Conservation (phyloP, 2,888 invertebrate species). For the Aphodius sticticus region DNA sequence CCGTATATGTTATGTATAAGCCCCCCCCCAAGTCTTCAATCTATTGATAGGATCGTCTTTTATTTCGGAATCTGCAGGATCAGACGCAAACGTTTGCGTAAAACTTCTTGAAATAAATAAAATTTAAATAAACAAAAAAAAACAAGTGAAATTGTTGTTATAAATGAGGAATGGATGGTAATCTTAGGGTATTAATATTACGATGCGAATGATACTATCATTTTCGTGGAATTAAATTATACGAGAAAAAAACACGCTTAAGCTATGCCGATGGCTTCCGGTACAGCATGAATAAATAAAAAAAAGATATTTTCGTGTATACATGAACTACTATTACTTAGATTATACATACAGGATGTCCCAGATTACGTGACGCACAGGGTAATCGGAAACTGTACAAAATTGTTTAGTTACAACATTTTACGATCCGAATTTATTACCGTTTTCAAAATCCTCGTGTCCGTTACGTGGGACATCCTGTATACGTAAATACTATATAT, state of each 20-base stretch:
- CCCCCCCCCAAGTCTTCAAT: no score
- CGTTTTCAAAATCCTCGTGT: background rate
- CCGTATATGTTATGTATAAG: no score
- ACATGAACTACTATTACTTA: background rate
- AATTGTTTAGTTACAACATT: no score
- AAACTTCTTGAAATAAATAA: background rate
- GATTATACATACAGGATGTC: background rate
- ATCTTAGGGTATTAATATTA: background rate
- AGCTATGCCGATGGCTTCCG: background rate
- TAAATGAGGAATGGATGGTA: background rate
- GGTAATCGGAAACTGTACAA: no score
- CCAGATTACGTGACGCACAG: background rate
- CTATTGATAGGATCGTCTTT: background rate
- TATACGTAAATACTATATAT: background rate
- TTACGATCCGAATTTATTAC: no score
- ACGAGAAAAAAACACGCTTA: background rate
- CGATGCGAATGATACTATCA: background rate
- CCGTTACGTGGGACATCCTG: background rate
- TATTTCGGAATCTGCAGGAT: background rate
- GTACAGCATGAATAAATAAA: background rate
- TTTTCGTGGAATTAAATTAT: background rate
- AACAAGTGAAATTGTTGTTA: no score
- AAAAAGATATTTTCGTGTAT: slow-evolving; percentile 1
- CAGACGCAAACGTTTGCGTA: background rate
- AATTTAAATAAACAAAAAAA: background rate